Evolutionary conservation across 2,888 invertebrate species (phyloP), one percentile per base, ranked within the genome.

Genomic region (Osedax fenrisi): DNA sequence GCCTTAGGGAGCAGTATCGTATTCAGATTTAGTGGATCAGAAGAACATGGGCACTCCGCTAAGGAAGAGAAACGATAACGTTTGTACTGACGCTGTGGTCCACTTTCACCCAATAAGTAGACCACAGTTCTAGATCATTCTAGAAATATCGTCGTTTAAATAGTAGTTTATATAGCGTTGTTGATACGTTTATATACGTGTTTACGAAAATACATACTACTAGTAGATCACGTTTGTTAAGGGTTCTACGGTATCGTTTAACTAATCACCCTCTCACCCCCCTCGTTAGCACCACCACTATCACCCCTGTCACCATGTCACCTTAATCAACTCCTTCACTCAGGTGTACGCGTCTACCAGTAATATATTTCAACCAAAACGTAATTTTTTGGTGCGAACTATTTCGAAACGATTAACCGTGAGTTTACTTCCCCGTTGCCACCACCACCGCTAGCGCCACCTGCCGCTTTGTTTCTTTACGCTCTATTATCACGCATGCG

Each of bases 1-100:
- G n/a, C n/a, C n/a, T n/a, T 21, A 68, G 68, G 24, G 27, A 3
- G 75, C 70, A 17, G 24, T 24, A 27, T 70, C 69, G 26, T 78
- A 78, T 69, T 76, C 78, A 13, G 78, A 78, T 21, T 71, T 78
- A 13, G 77, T 78, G 13, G 78, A 78, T 61, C 76, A 78, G 69
- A 75, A 77, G 75, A 76, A 75, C 24, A 62, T 78, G 3, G 78
- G 78, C 21, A 75, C 75, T 70, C 72, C 74, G 25, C n/a, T 56
- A 75, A 3, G 25, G 74, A 21, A 56, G 76, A 26, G 76, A 78
- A 17, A 77, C 76, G 21, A 64, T 75, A 23, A 75, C 76, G 59
- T 76, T 78, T n/a, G 75, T 76, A 73, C 41, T 21, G 22, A 10
- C 26, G 10, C 24, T 5, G n/a, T 69, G 26, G 69, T 17, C 23